Evolutionary conservation across 2,888 invertebrate genomes (phyloP).

Genomic region (Mesorhabditis sp.): DNA sequence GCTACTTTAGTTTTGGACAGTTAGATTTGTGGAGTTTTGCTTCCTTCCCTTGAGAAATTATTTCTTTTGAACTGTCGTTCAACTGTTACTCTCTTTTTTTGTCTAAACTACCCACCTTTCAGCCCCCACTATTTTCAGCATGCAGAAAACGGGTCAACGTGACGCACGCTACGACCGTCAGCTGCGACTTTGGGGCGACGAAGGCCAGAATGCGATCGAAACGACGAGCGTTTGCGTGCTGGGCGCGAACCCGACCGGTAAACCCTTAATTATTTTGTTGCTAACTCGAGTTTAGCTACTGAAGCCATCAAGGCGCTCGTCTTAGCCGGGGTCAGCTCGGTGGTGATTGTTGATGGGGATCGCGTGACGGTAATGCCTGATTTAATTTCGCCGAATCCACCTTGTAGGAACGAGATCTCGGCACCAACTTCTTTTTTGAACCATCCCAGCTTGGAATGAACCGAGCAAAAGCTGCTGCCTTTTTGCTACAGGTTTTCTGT

Average conservation of each 20-base stretch:
- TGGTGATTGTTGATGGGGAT: conserved; percentile 61
- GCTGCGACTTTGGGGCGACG: conserved; percentile 91
- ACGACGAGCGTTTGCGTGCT: conserved; percentile 84
- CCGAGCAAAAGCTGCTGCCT: conserved; percentile 42
- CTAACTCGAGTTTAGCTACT: conserved; percentile 62
- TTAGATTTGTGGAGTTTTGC: no score
- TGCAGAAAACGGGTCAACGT: no score
- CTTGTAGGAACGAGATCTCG: conserved; percentile 87
- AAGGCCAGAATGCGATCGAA: conserved; percentile 86
- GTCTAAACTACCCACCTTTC: no score
- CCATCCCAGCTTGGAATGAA: conserved; percentile 72
- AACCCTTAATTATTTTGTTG: neutral
- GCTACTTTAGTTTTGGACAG: no score
- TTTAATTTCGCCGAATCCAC: no score
- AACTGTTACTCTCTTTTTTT: no score
- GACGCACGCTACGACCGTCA: conserved; percentile 71
- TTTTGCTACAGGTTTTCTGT: conserved; percentile 58
- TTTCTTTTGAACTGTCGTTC: no score
- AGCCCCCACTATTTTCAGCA: no score
- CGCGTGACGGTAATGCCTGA: conserved; percentile 13
- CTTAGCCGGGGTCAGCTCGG: conserved; percentile 72
- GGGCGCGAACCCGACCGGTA: conserved; percentile 36
- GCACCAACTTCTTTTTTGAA: conserved; percentile 90
- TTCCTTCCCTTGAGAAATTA: no score
- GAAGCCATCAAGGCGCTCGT: conserved; percentile 91